Evolutionary conservation across 1,140 invertebrate species (phyloP), one percentile per base, ranked within the genome.

Genomic region (Copidosoma floridanum): DNA sequence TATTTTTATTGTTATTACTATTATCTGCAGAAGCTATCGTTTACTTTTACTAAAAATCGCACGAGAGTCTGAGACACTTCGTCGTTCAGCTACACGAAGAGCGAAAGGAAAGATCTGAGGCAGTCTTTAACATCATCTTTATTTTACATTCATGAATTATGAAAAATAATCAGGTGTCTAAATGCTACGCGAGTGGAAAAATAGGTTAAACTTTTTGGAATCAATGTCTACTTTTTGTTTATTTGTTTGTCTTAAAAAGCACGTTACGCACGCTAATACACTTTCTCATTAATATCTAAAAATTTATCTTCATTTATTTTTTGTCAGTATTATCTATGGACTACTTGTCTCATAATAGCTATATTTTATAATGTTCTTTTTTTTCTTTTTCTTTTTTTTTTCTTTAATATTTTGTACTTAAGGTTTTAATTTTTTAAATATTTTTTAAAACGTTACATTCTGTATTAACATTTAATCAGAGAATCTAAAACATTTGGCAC

Each of bases 81-180:
- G 16, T 23, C 21, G 27, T 38, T 57, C 40, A 51, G 57, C 16
- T 52, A 61, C 27, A n/a, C n/a, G 43, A 62, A 50, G 29, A 62
- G 53, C 38, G 29, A 56, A 62, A 51, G 23, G 35, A 56, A 57
- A 62, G 2, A 44, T 51, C 37, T 44, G 53, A 51, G 60, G 52
- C 53, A 56, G 53, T 62, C 60, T 62, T 57, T 11, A 62, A 62
- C 27, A 57, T 56, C 20, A n/a, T 43, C 55, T 54, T 53, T 50
- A 26, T 44, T 56, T 51, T 57, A n/a, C n/a, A n/a, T n/a, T n/a
- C n/a, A 62, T 62, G 60, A 62, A 62, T 62, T 62, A 62, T 62
- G 60, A 62, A 62, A 62, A 62, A 62, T 62, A 62, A 62, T 62
- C 38, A 57, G 29, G 38, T 57, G 29, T 51, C 6, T 32, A 62